Percentiles rank a stretch among this genome's conserved stretches.
Conservation (phyloP, 2,888 invertebrate species). For the Apamea anceps region DNA sequence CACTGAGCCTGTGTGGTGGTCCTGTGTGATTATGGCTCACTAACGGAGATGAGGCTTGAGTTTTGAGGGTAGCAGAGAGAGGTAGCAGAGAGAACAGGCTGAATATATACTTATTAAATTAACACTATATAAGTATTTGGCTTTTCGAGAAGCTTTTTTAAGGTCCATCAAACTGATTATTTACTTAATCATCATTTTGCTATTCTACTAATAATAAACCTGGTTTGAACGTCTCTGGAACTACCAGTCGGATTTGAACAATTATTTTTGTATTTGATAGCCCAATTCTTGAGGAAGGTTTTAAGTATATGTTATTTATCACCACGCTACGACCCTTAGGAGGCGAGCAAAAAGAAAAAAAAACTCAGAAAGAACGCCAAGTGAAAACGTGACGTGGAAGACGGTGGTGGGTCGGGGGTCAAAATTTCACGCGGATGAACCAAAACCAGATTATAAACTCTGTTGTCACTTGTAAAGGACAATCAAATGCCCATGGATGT, state of each 20-base stretch:
- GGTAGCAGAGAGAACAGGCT: neutral
- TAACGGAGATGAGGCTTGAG: neutral
- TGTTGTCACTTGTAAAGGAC: neutral
- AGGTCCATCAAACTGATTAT: neutral
- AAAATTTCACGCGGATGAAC: neutral
- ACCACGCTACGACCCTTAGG: no score
- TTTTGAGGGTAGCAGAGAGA: no score
- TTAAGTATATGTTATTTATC: no score
- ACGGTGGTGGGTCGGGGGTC: neutral
- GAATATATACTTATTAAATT: no score
- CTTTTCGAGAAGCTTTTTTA: neutral
- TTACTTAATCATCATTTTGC: neutral
- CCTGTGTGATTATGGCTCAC: neutral
- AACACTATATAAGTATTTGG: neutral
- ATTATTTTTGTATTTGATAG: no score
- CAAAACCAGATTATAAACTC: neutral
- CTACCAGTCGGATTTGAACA: neutral
- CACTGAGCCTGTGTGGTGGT: neutral
- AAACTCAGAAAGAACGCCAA: neutral
- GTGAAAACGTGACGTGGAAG: neutral
- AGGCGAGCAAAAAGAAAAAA: neutral
- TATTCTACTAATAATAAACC: no score
- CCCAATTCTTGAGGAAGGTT: no score
- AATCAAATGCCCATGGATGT: no score
- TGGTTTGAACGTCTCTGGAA: neutral